phyloP scores from a whole-genome alignment of 2,888 invertebrate species.

The Pyrrhosoma nymphula region DNA sequence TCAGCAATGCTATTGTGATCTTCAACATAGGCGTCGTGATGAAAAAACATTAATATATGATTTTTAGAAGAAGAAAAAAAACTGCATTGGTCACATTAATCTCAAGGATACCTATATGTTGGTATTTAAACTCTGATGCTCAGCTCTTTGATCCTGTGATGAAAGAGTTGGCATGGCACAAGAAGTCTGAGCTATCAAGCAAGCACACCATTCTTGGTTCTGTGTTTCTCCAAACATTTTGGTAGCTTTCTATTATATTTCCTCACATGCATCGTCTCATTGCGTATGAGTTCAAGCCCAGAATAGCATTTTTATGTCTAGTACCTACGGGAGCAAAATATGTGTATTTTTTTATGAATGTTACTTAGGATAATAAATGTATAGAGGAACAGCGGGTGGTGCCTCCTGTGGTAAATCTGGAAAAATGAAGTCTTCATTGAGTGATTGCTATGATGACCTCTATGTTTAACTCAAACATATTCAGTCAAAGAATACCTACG shows the following conservation, averaged over 20 bases:
- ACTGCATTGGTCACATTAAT: not conserved
- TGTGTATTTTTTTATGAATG: not conserved
- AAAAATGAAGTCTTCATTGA: not conserved
- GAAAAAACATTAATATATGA: too few relatives aligned
- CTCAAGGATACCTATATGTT: too few relatives aligned
- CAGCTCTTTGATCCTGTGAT: too few relatives aligned
- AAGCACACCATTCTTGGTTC: not conserved
- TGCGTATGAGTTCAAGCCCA: not conserved
- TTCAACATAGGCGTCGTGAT: too few relatives aligned
- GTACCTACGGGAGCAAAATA: not conserved
- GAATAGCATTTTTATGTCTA: not conserved
- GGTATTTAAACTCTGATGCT: too few relatives aligned
- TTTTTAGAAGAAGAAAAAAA: too few relatives aligned
- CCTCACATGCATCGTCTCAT: too few relatives aligned
- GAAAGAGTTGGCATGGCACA: not conserved
- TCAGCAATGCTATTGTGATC: too few relatives aligned
- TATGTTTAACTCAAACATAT: not conserved
- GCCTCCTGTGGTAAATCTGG: not conserved
- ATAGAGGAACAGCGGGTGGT: too few relatives aligned
- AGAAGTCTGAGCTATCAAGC: not conserved
- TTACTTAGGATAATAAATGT: not conserved
- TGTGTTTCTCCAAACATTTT: too few relatives aligned
- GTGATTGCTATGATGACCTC: not conserved
- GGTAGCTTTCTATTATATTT: too few relatives aligned
- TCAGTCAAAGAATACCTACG: not conserved